Conservation (phyloP, 2,797 vertebrate genomes). For the Etheostoma perlongum region DNA sequence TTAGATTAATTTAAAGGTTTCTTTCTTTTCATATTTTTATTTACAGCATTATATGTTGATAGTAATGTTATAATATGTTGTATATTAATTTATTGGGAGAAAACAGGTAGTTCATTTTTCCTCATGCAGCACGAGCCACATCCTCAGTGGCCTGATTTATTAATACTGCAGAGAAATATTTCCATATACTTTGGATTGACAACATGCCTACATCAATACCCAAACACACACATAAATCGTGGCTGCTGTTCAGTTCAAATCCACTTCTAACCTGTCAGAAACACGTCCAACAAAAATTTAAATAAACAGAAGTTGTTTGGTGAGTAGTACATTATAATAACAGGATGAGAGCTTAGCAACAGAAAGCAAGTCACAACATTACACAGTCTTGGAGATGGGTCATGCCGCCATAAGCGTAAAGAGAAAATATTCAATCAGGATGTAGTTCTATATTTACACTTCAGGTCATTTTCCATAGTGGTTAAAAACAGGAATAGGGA, state of each 20-base stretch:
- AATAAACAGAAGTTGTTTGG: conserved; percentile 1
- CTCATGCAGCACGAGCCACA: background rate
- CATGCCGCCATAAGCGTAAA: conserved; percentile 17
- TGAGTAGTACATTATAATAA: conserved; percentile 17
- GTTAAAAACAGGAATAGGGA: background rate
- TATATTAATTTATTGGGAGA: too few species aligned
- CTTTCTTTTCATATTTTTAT: too few species aligned
- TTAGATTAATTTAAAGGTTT: too few species aligned
- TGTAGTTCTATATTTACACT: conserved; percentile 8
- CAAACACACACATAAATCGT: background rate
- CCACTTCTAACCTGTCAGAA: background rate
- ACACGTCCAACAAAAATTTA: background rate
- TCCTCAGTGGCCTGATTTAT: background rate
- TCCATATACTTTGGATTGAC: conserved; percentile 6
- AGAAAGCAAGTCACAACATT: conserved; percentile 27
- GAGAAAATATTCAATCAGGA: conserved; percentile 18
- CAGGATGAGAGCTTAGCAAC: conserved; percentile 35
- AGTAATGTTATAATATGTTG: too few species aligned
- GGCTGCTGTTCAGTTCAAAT: background rate
- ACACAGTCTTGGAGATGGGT: conserved; percentile 26
- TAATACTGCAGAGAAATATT: conserved; percentile 17
- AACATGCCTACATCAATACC: background rate
- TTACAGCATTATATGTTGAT: too few species aligned
- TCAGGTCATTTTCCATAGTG: conserved; percentile 13
- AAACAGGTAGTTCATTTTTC: too few species aligned